These are phyloP conservation scores for Arothron firmamentum DNA, from an alignment of 2,113 vertebrate genomes.

Conservation along the genomic window DNA sequence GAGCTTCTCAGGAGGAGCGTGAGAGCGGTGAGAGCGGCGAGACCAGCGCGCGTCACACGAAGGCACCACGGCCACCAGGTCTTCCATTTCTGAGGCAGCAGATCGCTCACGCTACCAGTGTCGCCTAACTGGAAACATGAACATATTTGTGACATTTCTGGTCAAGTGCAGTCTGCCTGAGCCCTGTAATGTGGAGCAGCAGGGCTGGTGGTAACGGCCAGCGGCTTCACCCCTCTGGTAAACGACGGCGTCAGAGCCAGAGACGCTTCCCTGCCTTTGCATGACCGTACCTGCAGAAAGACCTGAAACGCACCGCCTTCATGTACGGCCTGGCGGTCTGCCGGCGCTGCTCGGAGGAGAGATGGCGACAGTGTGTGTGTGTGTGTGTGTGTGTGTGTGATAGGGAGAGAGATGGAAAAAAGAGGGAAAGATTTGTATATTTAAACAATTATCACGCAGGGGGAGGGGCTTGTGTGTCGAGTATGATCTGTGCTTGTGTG, in stretches of 20 bases:
- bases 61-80: not conserved
- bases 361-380: constrained; percentile 29
- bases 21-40: too few relatives aligned
- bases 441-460: constrained; percentile 61
- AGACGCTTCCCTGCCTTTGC: constrained; percentile 53
- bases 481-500: constrained; percentile 44
- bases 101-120: not conserved
- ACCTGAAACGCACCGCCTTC: constrained; percentile 59
- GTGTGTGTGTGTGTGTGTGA: constrained; percentile 12
- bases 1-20: too few relatives aligned
- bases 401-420: not conserved
- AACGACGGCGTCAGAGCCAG: constrained; percentile 6
- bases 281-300: constrained; percentile 59
- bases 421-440: constrained; percentile 36
- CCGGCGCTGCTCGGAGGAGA: constrained; percentile 42
- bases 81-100: not conserved
- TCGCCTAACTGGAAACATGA: constrained; percentile 2
- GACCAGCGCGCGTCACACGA: too few relatives aligned
- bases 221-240: constrained; percentile 5
- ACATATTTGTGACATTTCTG: constrained; percentile 9
- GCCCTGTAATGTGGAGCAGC: constrained; percentile 2
- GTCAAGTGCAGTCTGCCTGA: constrained; percentile 12
- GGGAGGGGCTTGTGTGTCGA: constrained; percentile 56
- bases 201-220: not conserved
- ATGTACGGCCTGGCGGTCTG: constrained; percentile 60